A percentile compares a stretch with the other conserved stretches of the same genome.
phyloP scores from a whole-genome alignment of 2,113 vertebrate species.

The Geothlypis trichas region DNA sequence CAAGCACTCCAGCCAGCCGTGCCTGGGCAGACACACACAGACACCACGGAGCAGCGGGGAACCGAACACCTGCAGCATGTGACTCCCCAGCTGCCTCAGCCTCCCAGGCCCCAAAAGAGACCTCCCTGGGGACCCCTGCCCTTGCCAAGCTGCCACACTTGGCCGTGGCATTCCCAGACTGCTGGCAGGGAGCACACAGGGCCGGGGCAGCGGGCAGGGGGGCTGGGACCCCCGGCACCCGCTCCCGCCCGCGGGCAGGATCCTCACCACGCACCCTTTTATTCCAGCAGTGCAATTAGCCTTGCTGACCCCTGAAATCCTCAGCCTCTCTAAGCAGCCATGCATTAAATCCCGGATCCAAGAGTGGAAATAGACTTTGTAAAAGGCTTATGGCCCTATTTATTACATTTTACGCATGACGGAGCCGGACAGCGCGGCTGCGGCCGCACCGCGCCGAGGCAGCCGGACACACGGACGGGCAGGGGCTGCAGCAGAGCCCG shows the following conservation, averaged over 20 bases:
- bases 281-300: conserved; percentile 76
- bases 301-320: conserved; percentile 73
- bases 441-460: neutral
- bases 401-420: conserved; percentile 69
- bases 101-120: neutral
- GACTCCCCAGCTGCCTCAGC: neutral
- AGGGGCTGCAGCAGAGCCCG: neutral
- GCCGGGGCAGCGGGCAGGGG: fast-evolving
- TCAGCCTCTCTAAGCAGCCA: conserved; percentile 72
- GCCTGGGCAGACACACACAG: neutral
- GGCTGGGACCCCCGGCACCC: neutral
- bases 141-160: fast-evolving
- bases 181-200: neutral
- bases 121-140: neutral
- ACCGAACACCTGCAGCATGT: neutral
- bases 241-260: fast-evolving
- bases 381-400: conserved; percentile 75
- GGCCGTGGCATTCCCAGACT: neutral
- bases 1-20: neutral
- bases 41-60: neutral
- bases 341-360: conserved; percentile 77
- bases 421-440: conserved; percentile 5
- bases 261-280: neutral
- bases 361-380: conserved; percentile 78
- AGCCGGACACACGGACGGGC: neutral